Base-by-base conservation (phyloP, 2,888 invertebrate genomes). In the Lithophane semibrunnea region DNA sequence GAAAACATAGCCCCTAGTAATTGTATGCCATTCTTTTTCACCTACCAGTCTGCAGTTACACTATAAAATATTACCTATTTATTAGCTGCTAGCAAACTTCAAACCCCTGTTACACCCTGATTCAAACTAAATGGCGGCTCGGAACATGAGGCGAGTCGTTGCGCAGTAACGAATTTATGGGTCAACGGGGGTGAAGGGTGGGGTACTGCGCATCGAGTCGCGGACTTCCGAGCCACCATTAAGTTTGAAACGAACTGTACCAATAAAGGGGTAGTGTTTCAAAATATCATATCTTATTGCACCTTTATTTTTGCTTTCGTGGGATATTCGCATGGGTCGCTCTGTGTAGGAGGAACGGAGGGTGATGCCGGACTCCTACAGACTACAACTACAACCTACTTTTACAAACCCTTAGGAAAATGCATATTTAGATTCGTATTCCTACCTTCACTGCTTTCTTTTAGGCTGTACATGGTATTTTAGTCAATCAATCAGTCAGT, bases 1-100 rank as follows among this genome's bases (percentile, higher is more conserved):
- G 24, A 77, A 75, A 85, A 83, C 63, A 71, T 75, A 73, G 83
- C 73, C 73, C 69, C 63, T n/a, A 71, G 73, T 76, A 79, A 80
- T 75, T 82, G 76, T 29, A 61, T 63, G 73, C 66, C 49, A 75
- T 77, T 63, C 56, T 37, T 67, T n/a, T 29, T 66, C 44, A 83
- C 63, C 52, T 58, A 58, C n/a, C 3, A 47, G 3, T 52, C 44
- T 82, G 56, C 61, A 78, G 44, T 54, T 78, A 37, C 5, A 12
- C 8, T 66, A 29, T 54, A 54, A 60, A 80, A 60, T 54, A 79
- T 64, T 52, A n/a, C n/a, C n/a, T n/a, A 58, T 79, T 72, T 72
- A 78, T 44, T 72, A 65, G 12, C 64, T 0, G 37, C 24, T 72
- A 64, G 24, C 10, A 8, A 64, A 56, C 49, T n/a, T 42, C n/a